Evolutionary conservation across 2,797 vertebrate genomes (phyloP), one percentile per base, ranked within the genome.

Genomic region (Loris lydekkerianus): DNA sequence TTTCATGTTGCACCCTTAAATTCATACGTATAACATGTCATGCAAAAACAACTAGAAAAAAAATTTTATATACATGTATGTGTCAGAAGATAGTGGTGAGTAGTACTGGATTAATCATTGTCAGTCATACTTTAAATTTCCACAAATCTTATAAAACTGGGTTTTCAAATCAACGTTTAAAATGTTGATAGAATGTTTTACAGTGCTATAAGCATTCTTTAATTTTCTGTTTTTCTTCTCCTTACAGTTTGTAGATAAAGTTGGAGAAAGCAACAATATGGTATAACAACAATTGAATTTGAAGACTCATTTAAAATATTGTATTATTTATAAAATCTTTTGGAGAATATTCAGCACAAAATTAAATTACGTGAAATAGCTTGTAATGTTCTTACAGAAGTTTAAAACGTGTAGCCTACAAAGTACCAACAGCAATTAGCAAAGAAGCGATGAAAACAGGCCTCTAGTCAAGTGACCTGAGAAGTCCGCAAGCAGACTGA

Each of bases 251-350:
- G 99, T 99, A 99, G 99, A 99, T 99, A 99, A 99, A 99, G 99
- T 98, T 97, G 99, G 99, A 96, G 99, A 99, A 98, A 99, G 99
- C 99, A 99, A 99, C 99, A 99, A 99, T 97, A 99, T 99, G 99
- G 99, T 99, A 99, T 99, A 99, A 99, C 98, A 98, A 91, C 96
- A 93, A 98, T 98, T 97, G 93, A 95, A 97, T 94, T 81, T 87
- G 98, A 98, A 98, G 98, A 98, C 98, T 98, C 97, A 86, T 97
- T 98, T 98, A 98, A 96, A 98, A 97, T 92, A 98, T 97, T 98
- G 97, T 98, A 98, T 98, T 99, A 99, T 99, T 99, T 99, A 98
- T 97, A 98, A 98, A 97, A 97, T 98, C 98, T 97, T 98, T 98
- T 97, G 97, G 98, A 98, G 98, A 98, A 98, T 97, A 98, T 98